Percentiles rank a stretch among this genome's conserved stretches.
These are phyloP conservation scores for Drosophila biarmipes DNA, from an alignment of 1,140 invertebrate genomes.

Conservation along the genomic window DNA sequence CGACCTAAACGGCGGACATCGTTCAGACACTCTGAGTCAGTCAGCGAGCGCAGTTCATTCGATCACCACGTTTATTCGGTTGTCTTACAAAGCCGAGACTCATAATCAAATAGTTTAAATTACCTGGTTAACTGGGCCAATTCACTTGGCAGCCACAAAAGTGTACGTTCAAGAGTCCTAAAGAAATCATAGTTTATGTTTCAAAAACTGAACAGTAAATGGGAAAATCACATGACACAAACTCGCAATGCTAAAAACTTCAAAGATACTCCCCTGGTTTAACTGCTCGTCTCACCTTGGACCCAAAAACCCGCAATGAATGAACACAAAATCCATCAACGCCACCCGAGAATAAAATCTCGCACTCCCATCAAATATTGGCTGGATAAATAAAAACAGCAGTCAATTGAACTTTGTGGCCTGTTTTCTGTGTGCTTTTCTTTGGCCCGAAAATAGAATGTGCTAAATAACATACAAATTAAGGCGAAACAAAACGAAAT, in stretches of 20 bases:
- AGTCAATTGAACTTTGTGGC: conserved; percentile 57
- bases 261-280: neutral
- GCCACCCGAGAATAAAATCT: conserved; percentile 18
- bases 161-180: neutral
- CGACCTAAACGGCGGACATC: conserved; percentile 27
- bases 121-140: conserved; percentile 5
- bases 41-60: conserved; percentile 62
- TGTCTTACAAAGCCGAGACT: neutral
- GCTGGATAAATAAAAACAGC: conserved; percentile 43
- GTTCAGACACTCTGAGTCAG: conserved; percentile 60
- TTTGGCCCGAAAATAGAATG: conserved; percentile 59
- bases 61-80: conserved; percentile 12
- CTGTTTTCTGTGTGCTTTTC: conserved; percentile 29
- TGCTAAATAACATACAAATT: conserved; percentile 44
- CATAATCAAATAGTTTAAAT: neutral
- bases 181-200: neutral
- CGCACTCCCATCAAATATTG: conserved; percentile 40
- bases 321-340: conserved; percentile 21
- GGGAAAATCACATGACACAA: neutral
- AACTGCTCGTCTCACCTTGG: conserved; percentile 19
- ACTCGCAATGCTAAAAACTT: neutral
- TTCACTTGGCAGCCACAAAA: neutral
- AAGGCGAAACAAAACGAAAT: conserved; percentile 22
- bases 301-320: conserved; percentile 17
- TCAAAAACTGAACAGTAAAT: neutral